Evolutionary conservation across 1,140 invertebrate species (phyloP), one percentile per base, ranked within the genome.

Genomic region (Archivesica marissinica): DNA sequence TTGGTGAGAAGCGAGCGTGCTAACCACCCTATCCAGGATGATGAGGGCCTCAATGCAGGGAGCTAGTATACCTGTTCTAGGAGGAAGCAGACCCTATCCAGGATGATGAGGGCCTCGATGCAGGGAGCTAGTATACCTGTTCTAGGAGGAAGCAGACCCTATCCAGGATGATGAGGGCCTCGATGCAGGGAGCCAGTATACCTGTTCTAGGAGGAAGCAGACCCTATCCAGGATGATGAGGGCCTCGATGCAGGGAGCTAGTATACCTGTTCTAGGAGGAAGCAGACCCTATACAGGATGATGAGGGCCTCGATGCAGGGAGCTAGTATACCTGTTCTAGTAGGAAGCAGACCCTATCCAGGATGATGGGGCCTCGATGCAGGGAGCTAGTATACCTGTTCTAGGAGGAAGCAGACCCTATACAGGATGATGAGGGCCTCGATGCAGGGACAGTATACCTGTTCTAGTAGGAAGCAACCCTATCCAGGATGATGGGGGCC

Each of bases 41-140:
- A 93, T 88, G 2, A 93, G 68, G 13, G 89, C 35, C 78, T 93
- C 92, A 17, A 93, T 88, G 50, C 88, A 86, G 20, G 91, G 92
- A 23, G 88, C 90, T 7, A 93, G 85, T 0, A 75, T 81, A 92
- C 92, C 89, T 92, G 91, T 81, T 92, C 91, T 68, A 92, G 47
- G 3, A 93, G 81, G 75, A 66, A 93, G 44, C 76, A 59, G 82
- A 87, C 70, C 81, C 91, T 87, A 70, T 93, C 92, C 7, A 92
- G 72, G 11, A 92, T 52, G 35, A 93, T 88, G 2, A 93, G 68
- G 13, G 89, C 35, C 78, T 93, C 92, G 13, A 93, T 88, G 50
- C 88, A 86, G 20, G 91, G 92, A 23, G 88, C 90, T 7, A 93
- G 85, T 0, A 75, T 59, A 79, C 92, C 89, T 92, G 91, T 81